phyloP scores from a whole-genome alignment of 1,140 invertebrate genomes.

The Drosophila micromelanica region DNA sequence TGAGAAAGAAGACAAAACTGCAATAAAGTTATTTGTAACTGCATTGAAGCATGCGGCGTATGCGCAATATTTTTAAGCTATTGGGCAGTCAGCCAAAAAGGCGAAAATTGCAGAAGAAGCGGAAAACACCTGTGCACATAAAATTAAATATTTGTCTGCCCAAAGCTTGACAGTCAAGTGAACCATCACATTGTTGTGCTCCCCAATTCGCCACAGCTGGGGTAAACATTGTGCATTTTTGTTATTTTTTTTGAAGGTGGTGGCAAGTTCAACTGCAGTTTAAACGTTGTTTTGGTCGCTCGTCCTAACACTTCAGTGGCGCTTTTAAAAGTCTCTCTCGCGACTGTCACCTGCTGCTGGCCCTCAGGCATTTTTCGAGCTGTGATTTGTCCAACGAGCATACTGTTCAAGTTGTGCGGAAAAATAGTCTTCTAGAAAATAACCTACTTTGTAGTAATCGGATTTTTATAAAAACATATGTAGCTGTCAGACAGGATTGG shows the following conservation, averaged over 20 bases:
- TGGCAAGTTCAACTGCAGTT: conserved; percentile 41
- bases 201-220: conserved; percentile 25
- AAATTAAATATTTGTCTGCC: conserved; percentile 40
- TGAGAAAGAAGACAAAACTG: conserved; percentile 1
- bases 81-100: conserved; percentile 21
- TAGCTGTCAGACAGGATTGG: too few species aligned
- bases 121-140: conserved; percentile 12
- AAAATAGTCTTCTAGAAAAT: background rate
- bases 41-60: conserved; percentile 42
- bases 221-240: conserved; percentile 5
- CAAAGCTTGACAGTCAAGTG: conserved; percentile 22
- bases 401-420: background rate
- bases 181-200: conserved; percentile 29
- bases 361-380: conserved; percentile 1
- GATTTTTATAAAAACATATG: too few species aligned
- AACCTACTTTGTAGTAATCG: background rate
- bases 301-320: conserved; percentile 1
- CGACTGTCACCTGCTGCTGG: conserved; percentile 8
- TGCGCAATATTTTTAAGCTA: conserved; percentile 31
- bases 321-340: background rate
- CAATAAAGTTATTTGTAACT: conserved; percentile 36
- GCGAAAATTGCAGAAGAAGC: background rate
- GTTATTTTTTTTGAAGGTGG: conserved; percentile 3
- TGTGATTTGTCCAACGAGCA: conserved; percentile 1
- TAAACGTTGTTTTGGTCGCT: conserved; percentile 33